These are phyloP conservation scores for Meteorus sp. DNA, from an alignment of 1,140 invertebrate species.

Conservation along the genomic window DNA sequence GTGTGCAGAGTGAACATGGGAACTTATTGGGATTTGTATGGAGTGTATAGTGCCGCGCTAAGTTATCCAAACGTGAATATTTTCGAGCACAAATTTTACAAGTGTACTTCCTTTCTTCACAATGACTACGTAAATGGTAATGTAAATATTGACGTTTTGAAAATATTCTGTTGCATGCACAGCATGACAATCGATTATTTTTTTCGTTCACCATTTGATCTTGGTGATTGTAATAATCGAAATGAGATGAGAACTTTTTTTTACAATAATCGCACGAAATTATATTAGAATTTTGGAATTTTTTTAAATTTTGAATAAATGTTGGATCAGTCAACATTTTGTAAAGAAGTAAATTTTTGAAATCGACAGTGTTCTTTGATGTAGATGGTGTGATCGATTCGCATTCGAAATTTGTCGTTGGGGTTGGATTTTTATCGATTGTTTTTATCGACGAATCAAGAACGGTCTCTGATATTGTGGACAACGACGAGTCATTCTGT, in stretches of 20 bases:
- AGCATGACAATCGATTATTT: constrained; percentile 35
- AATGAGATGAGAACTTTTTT: too few species aligned
- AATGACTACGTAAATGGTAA: constrained; percentile 44
- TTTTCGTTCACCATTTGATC: too few species aligned
- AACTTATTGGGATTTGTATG: constrained; percentile 51
- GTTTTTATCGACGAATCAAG: too few species aligned
- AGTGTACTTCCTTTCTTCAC: constrained; percentile 40
- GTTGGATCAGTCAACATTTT: constrained; percentile 48
- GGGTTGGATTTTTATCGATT: too few species aligned
- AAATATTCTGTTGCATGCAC: constrained; percentile 45
- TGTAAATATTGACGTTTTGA: constrained; percentile 42
- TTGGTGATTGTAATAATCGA: too few species aligned
- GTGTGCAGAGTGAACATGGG: constrained; percentile 41
- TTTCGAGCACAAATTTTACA: constrained; percentile 45
- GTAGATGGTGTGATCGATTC: neutral
- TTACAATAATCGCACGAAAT: constrained; percentile 1
- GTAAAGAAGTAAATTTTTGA: constrained; percentile 43
- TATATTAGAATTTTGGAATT: constrained; percentile 25
- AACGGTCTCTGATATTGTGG: too few species aligned
- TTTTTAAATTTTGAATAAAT: constrained; percentile 37
- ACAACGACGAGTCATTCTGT: too few species aligned
- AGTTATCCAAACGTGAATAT: constrained; percentile 47
- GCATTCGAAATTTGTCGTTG: too few species aligned
- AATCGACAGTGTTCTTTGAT: constrained; percentile 18
- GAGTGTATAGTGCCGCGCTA: constrained; percentile 46